A percentile compares a stretch with the other conserved stretches of the same genome.
These are phyloP conservation scores for Peromyscus maniculatus DNA, from an alignment of 2,113 vertebrate genomes.

Conservation along the genomic window DNA sequence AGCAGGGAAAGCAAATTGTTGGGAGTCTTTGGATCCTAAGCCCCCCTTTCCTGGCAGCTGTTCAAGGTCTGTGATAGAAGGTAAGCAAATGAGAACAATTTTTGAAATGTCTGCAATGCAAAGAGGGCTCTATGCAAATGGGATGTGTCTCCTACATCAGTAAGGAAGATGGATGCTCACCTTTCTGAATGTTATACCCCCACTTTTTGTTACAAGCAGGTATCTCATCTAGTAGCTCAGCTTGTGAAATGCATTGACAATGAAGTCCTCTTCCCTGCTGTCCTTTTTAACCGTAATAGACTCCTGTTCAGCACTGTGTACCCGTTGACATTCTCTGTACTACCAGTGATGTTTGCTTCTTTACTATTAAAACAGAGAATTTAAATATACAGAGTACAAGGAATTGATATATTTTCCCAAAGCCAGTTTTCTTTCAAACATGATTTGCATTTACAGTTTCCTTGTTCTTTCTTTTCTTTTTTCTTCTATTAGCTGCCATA, in stretches of 20 bases:
- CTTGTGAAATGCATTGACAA: background rate
- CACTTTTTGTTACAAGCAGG: background rate
- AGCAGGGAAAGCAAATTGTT: background rate
- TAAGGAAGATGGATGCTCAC: background rate
- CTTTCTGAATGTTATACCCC: background rate
- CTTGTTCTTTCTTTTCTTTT: background rate
- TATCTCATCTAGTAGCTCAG: background rate
- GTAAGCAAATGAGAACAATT: background rate
- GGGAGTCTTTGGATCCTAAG: background rate
- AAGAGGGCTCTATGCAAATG: background rate
- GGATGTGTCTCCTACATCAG: background rate
- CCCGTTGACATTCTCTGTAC: background rate
- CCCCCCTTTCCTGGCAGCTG: background rate
- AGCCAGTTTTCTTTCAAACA: slow-evolving; percentile 3
- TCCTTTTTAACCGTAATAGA: slow-evolving; percentile 7
- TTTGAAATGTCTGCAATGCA: background rate
- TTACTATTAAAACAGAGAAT: slow-evolving; percentile 15
- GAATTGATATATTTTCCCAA: background rate
- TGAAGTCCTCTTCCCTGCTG: background rate
- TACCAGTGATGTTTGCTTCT: background rate
- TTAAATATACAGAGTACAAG: background rate
- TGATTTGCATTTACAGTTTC: background rate
- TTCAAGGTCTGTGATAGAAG: background rate
- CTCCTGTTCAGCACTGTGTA: background rate
- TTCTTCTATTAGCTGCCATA: background rate